Base-by-base conservation (phyloP, 1,140 invertebrate species). In the Bombus polaris region DNA sequence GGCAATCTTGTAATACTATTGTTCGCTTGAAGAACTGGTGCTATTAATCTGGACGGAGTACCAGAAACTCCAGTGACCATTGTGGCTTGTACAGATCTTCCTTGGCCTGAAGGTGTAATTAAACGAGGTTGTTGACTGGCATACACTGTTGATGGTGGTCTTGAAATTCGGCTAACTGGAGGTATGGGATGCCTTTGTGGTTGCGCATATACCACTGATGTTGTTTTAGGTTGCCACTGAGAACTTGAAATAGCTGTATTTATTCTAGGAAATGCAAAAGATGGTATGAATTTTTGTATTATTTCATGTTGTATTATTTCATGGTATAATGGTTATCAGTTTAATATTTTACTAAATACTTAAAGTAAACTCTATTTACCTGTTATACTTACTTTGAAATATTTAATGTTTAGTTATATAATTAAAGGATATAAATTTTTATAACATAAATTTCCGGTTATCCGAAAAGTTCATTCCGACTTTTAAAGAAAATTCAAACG, bases 191-290 rank as follows among this genome's bases (percentile, higher is more conserved):
- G 94, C 22, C 95, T 92, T 71, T 94, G 95, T 12, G 93, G 88
- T 37, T 94, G 94, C 1, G 93, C 93, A 68, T 95, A 95, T 42
- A 94, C 92, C 4, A 94, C 91, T 10, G 95, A 93, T 4, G 94
- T 90, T 68, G 90, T 91, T 88, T 95, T 95, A 37, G 94, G 68
- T 83, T 91, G 93, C 95, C 94, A 95, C 86, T 94, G 94, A 25
- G 92, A 88, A 88, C 86, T 95, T 22, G 94, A 87, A 13, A 93
- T 92, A 28, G 93, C 91, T 44, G 94, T 93, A 82, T 87, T 93
- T 47, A 88, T 87, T 81, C 92, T 94, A 82, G 8, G 91, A 87
- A 47, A 86, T 80, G 15, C 37, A 89, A 73, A 79, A 53, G 62
- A 44, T 44, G 3, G 5, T 78, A 59, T 44, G 5, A 2, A 28